A percentile compares a stretch with the other conserved stretches of the same genome.
phyloP scores from a whole-genome alignment of 2,888 invertebrate genomes.

The Onchidella celtica region DNA sequence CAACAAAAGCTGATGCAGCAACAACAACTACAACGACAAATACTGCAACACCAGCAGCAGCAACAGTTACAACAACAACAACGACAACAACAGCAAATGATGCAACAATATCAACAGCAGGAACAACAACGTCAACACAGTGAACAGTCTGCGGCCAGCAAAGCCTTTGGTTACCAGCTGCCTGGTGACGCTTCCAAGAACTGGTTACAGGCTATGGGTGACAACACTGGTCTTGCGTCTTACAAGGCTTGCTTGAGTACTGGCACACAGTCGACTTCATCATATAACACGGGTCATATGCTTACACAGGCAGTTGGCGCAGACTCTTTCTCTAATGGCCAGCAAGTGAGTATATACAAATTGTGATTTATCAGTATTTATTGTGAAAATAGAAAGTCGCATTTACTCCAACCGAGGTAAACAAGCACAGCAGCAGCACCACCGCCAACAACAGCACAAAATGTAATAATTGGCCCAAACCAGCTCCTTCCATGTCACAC shows the following conservation, averaged over 20 bases:
- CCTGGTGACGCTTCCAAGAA: conserved; percentile 9
- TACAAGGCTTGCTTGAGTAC: background rate
- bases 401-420: too few species aligned
- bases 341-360: conserved; percentile 33
- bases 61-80: conserved; percentile 38
- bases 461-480: too few species aligned
- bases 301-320: conserved; percentile 2
- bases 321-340: conserved; percentile 11
- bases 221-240: background rate
- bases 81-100: conserved; percentile 7
- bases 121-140: conserved; percentile 38
- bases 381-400: too few species aligned
- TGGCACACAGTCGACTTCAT: conserved; percentile 1
- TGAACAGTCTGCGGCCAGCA: background rate
- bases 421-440: too few species aligned
- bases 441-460: too few species aligned
- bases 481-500: too few species aligned
- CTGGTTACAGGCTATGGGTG: conserved; percentile 26
- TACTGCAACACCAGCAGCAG: conserved; percentile 43
- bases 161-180: conserved; percentile 15
- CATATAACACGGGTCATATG: background rate
- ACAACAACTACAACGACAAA: conserved; percentile 43
- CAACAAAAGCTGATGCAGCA: conserved; percentile 46
- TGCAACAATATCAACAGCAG: conserved; percentile 32
- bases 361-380: too few species aligned